Percentiles rank a stretch among this genome's conserved stretches.
phyloP scores from a whole-genome alignment of 2,888 invertebrate genomes.

The Drosophila testacea region DNA sequence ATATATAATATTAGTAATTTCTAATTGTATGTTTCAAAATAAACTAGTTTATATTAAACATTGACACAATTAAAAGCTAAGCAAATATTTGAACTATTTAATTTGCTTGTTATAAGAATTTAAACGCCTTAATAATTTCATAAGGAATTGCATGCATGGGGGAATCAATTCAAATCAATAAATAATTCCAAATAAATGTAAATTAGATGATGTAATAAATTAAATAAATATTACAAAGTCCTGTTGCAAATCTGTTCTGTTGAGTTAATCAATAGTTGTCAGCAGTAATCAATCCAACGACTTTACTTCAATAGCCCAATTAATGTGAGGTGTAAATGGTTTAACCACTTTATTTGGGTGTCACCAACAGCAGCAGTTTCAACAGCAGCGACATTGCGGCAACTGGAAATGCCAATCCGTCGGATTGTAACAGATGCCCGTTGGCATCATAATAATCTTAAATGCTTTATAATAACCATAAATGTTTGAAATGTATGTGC shows the following conservation, averaged over 20 bases:
- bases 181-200: no score
- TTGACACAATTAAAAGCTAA: no score
- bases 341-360: slow-evolving; percentile 40
- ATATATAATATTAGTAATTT: no score
- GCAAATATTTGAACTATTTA: no score
- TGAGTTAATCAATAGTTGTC: slow-evolving; percentile 9
- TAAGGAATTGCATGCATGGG: no score
- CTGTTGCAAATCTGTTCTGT: background rate
- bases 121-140: no score
- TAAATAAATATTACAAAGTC: no score
- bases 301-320: slow-evolving; percentile 6
- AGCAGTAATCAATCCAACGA: slow-evolving; percentile 7
- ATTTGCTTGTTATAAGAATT: no score
- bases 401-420: slow-evolving; percentile 21
- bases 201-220: no score
- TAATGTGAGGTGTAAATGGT: slow-evolving; percentile 10
- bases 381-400: background rate
- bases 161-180: no score
- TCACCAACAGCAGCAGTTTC: slow-evolving; percentile 12
- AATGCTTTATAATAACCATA: slow-evolving; percentile 81
- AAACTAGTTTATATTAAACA: no score
- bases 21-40: no score
- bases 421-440: slow-evolving; percentile 66
- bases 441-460: slow-evolving; percentile 79
- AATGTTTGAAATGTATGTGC: slow-evolving; percentile 80